phyloP scores from a whole-genome alignment of 2,113 vertebrate species.

The Apteryx owenii region DNA sequence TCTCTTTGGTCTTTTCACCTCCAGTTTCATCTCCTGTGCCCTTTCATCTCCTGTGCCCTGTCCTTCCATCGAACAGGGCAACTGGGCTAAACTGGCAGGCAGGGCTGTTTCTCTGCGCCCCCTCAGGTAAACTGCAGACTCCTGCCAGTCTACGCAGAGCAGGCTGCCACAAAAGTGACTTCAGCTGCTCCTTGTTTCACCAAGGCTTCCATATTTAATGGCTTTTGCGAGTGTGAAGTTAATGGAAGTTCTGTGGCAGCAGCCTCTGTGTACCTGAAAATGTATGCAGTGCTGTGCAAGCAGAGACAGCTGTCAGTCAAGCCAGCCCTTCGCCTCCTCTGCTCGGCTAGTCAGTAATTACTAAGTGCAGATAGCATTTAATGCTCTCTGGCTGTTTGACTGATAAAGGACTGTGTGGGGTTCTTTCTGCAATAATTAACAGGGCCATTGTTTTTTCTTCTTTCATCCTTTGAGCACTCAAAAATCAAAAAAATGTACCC shows the following conservation, averaged over 20 bases:
- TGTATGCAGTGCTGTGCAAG: not conserved
- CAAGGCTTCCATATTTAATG: not conserved
- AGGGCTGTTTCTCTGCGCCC: fast-evolving
- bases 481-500: not conserved
- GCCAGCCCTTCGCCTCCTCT: not conserved
- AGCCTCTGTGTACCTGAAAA: not conserved
- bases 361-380: not conserved
- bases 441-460: not conserved
- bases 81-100: fast-evolving
- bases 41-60: not conserved
- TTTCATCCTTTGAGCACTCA: not conserved
- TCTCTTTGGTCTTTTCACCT: not conserved
- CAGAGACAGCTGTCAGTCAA: not conserved
- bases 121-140: not conserved
- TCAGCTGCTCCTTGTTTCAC: not conserved
- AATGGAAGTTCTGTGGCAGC: not conserved
- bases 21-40: not conserved
- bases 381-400: not conserved
- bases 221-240: not conserved
- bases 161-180: not conserved
- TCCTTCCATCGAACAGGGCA: fast-evolving
- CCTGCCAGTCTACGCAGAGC: not conserved
- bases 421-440: not conserved
- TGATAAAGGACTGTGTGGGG: not conserved
- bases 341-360: not conserved